Evolutionary conservation across 2,888 invertebrate species (phyloP).

Genomic region (Drosophila falleni): DNA sequence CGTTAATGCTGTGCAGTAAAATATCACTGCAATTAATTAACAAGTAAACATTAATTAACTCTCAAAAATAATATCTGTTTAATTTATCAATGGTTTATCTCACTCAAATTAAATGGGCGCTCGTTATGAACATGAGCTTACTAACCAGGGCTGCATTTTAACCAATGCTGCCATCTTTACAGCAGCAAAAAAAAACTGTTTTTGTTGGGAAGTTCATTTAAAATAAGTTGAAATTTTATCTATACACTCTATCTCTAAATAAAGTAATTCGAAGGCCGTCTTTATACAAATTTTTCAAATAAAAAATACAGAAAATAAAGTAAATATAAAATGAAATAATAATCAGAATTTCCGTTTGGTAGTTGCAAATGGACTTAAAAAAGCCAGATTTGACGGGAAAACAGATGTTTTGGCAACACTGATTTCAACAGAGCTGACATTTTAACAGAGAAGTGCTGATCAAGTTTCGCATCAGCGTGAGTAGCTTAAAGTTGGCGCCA

Average conservation of each 20-base stretch:
- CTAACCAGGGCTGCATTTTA: conserved; percentile 21
- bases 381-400: too few species aligned
- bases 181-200: too few species aligned
- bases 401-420: too few species aligned
- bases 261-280: too few species aligned
- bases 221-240: too few species aligned
- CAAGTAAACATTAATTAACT: not conserved
- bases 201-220: too few species aligned
- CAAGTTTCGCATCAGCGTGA: conserved; percentile 12
- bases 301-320: too few species aligned
- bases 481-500: conserved; percentile 17
- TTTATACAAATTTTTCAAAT: too few species aligned
- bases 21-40: not conserved
- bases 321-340: too few species aligned
- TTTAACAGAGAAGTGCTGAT: not conserved
- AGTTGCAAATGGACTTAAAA: not conserved
- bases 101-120: conserved; percentile 40
- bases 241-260: too few species aligned
- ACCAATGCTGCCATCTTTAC: not conserved
- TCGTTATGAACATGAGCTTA: not conserved
- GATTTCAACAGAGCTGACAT: too few species aligned
- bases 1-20: not conserved
- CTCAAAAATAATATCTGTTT: not conserved
- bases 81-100: not conserved
- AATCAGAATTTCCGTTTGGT: too few species aligned